Evolutionary conservation across 2,888 invertebrate genomes (phyloP).

Genomic region (Xanthorhoe spadicearia): DNA sequence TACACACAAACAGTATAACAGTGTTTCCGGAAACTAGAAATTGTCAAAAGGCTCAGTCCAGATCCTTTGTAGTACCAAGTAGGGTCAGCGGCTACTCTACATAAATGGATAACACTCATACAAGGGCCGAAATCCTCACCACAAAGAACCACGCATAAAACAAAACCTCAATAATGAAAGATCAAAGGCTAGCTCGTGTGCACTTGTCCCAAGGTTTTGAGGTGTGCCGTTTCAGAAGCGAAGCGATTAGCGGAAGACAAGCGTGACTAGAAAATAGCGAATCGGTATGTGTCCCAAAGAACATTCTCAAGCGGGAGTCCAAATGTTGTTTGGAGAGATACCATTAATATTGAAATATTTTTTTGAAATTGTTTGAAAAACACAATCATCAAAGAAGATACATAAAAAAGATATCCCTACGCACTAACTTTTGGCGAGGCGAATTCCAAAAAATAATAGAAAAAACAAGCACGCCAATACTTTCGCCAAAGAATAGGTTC

Average conservation of each 20-base stretch:
- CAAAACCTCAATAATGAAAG: constrained; percentile 40
- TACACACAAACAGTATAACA: neutral
- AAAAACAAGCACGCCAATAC: no score
- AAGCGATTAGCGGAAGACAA: constrained; percentile 8
- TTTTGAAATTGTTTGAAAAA: no score
- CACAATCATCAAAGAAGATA: no score
- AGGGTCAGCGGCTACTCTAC: constrained; percentile 28
- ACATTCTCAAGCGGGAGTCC: neutral
- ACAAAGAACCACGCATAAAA: constrained; percentile 40
- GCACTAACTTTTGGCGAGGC: no score
- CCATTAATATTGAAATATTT: no score
- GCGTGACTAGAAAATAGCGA: neutral
- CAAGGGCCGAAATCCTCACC: constrained; percentile 27
- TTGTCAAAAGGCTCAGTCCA: constrained; percentile 4
- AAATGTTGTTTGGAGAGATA: no score
- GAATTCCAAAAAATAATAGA: no score
- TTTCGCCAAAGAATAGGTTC: no score
- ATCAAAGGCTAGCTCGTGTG: constrained; percentile 42
- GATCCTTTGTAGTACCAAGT: constrained; percentile 14
- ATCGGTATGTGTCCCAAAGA: neutral
- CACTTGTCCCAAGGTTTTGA: constrained; percentile 36
- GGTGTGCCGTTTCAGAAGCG: constrained; percentile 1
- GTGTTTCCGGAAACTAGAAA: neutral
- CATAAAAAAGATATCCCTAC: no score
- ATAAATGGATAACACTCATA: constrained; percentile 34